A percentile compares a stretch with the other conserved stretches of the same genome.
Conservation (phyloP, 2,113 vertebrate species). For the Gymnorhina tibicen region DNA sequence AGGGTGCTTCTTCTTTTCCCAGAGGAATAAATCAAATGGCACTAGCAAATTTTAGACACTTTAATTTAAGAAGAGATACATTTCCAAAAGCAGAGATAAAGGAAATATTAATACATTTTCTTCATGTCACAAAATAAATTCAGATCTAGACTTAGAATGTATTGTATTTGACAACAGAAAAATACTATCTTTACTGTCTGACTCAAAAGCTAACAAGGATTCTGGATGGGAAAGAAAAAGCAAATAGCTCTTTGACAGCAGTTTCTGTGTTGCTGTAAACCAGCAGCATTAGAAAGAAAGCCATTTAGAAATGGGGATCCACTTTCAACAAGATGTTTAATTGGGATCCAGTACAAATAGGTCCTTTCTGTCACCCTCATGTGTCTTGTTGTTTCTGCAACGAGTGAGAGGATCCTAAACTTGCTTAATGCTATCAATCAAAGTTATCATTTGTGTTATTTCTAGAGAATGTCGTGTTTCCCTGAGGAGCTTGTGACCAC, state of each 20-base stretch:
- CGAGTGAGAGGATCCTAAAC: background rate
- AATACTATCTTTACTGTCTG: background rate
- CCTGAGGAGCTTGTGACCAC: background rate
- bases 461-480: background rate
- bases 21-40: background rate
- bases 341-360: background rate
- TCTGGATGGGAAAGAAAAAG: background rate
- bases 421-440: background rate
- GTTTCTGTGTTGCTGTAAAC: background rate
- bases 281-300: background rate
- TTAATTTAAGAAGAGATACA: constrained; percentile 24
- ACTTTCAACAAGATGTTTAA: background rate
- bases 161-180: constrained; percentile 6
- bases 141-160: background rate
- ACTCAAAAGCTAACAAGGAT: background rate
- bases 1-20: background rate
- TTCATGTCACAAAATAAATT: constrained; percentile 5
- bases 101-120: constrained; percentile 5
- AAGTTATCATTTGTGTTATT: background rate
- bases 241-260: background rate
- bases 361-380: background rate
- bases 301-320: background rate
- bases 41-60: background rate
- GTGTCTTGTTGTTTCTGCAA: background rate
- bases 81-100: constrained; percentile 19